phyloP scores from a whole-genome alignment of 2,113 vertebrate genomes.

The Rana temporaria region DNA sequence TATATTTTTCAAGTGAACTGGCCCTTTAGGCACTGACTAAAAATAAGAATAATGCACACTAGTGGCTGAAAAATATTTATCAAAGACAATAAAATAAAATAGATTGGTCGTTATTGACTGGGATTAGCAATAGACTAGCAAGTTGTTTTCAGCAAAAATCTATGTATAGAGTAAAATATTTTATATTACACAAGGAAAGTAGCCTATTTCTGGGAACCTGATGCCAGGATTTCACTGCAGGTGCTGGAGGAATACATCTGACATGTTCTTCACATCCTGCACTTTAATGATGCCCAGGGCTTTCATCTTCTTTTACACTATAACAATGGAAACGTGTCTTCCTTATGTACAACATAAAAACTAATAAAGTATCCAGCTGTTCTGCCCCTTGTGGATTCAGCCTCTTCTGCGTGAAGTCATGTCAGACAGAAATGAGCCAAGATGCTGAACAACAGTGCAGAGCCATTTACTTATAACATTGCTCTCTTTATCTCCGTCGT shows the following conservation, averaged over 20 bases:
- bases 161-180: conserved; percentile 17
- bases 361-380: conserved; percentile 82
- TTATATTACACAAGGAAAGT: conserved; percentile 57
- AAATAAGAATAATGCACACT: no score
- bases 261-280: conserved; percentile 67
- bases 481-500: background rate
- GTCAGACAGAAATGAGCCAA: conserved; percentile 64
- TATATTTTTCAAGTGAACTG: no score
- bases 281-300: conserved; percentile 81
- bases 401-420: conserved; percentile 64
- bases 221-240: conserved; percentile 70
- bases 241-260: conserved; percentile 71
- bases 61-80: no score
- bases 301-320: conserved; percentile 77
- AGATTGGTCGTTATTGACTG: no score
- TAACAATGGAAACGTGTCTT: conserved; percentile 76
- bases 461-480: conserved; percentile 55
- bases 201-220: conserved; percentile 67
- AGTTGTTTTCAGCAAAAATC: no score
- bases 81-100: no score
- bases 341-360: conserved; percentile 80
- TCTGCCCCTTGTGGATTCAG: conserved; percentile 72
- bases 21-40: no score
- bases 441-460: conserved; percentile 56
- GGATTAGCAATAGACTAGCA: no score